These are phyloP conservation scores for Trematomus loennbergii DNA, from an alignment of 2,113 vertebrate species.

Conservation along the genomic window DNA sequence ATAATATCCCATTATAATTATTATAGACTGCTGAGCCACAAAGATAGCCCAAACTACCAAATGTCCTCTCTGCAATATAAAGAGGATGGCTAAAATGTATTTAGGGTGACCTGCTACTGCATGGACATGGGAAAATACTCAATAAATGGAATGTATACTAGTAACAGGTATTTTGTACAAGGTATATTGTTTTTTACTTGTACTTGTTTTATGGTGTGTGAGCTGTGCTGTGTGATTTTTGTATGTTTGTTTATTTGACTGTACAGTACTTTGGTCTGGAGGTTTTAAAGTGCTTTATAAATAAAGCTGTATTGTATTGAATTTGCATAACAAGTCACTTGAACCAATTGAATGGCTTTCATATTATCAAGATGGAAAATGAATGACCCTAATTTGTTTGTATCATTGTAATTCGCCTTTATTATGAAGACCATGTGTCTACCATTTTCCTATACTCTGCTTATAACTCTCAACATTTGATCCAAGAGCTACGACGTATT, in stretches of 20 bases:
- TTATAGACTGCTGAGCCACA: constrained; percentile 50
- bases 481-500: background rate
- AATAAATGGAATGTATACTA: background rate
- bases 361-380: constrained; percentile 32
- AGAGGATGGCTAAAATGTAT: background rate
- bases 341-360: constrained; percentile 28
- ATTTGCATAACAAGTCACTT: constrained; percentile 20
- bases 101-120: background rate
- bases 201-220: background rate
- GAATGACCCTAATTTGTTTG: constrained; percentile 37
- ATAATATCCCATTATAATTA: constrained; percentile 59
- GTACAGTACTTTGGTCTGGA: too few species aligned
- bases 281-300: too few species aligned
- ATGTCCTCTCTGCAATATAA: constrained; percentile 23
- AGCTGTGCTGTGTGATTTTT: too few species aligned
- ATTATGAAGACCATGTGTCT: constrained; percentile 23
- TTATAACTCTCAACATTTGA: constrained; percentile 10
- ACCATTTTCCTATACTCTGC: constrained; percentile 38
- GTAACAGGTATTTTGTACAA: background rate
- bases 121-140: background rate
- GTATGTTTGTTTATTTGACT: too few species aligned
- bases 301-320: too few species aligned
- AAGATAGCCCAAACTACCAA: constrained; percentile 28
- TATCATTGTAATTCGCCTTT: constrained; percentile 55
- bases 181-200: too few species aligned